Evolutionary conservation across 2,113 vertebrate species (phyloP), one percentile per base, ranked within the genome.

Genomic region (Anseranas semipalmata): DNA sequence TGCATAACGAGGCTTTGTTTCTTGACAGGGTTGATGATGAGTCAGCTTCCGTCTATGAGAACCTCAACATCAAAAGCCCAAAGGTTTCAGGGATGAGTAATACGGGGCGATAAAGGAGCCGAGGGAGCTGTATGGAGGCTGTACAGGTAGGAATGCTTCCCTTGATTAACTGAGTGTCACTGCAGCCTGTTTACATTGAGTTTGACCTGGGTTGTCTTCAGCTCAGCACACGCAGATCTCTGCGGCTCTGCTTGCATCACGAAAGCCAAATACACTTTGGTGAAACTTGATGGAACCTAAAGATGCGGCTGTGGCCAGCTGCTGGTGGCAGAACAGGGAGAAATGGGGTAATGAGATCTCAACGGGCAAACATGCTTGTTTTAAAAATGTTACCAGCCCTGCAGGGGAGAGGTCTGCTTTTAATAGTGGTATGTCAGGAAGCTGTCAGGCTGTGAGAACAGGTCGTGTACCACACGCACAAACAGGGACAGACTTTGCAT

Each of bases 1-100:
- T 11, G 63, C 18, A 39, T 79, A 17, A 37, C 70, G 43, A 59
- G 70, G 45, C 30, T 91, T 85, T 78, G 45, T 62, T 86, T 86
- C 70, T 28, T 20, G 30, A 6, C 87, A 99, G 99, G 93, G 92
- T 95, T 97, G 98, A 99, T 4, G 99, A 99, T 6, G 98, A 99
- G 22, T 96, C 98, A 5, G 96, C 98, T 16, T 97, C 98, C 21
- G 98, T 99, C 72, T 99, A 99, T 25, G 98, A 99, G 97, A 99
- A 99, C 97, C 97, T 99, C 14, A 98, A 98, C 96, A 98, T 99
- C 93, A 99, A 98, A 97, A 98, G 96, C 95, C 97, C 98, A 7
- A 98, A 98, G 96, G 97, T 96, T 32, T 94, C 98, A 35, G 98
- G 98, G 65, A 96, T 98, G 97, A 98, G 97, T 77, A 98, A 98